These are phyloP conservation scores for Synergus gifuensis DNA, from an alignment of 2,888 invertebrate species.

Conservation along the genomic window DNA sequence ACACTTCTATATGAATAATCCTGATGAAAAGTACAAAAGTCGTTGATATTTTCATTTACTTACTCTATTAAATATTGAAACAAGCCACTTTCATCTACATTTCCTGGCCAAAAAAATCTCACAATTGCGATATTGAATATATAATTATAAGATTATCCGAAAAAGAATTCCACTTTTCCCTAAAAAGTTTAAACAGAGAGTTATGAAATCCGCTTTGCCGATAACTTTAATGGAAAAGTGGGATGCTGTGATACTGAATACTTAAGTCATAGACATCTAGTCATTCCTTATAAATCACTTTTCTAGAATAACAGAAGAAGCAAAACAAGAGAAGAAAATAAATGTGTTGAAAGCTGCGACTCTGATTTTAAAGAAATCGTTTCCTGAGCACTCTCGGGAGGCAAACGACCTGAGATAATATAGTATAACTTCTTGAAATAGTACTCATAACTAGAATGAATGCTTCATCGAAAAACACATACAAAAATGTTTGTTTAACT, in stretches of 20 bases:
- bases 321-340: neutral
- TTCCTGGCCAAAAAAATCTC: neutral
- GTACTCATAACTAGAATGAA: neutral
- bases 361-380: neutral
- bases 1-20: neutral
- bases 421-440: conserved; percentile 14
- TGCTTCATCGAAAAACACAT: neutral
- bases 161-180: neutral
- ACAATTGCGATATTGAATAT: neutral
- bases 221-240: neutral
- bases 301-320: neutral
- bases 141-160: neutral
- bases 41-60: too few relatives aligned
- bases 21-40: neutral
- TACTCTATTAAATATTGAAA: too few relatives aligned
- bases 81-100: neutral
- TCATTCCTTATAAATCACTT: neutral
- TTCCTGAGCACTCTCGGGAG: neutral
- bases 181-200: neutral
- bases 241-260: neutral
- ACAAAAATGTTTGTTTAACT: conserved; percentile 8
- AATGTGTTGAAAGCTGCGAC: neutral
- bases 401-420: conserved; percentile 10
- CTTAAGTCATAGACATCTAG: neutral
- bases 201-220: neutral